Percentiles rank a stretch among this genome's conserved stretches.
Evolutionary conservation across 2,888 invertebrate genomes (phyloP).

Genomic region (Argyra leucocephala): DNA sequence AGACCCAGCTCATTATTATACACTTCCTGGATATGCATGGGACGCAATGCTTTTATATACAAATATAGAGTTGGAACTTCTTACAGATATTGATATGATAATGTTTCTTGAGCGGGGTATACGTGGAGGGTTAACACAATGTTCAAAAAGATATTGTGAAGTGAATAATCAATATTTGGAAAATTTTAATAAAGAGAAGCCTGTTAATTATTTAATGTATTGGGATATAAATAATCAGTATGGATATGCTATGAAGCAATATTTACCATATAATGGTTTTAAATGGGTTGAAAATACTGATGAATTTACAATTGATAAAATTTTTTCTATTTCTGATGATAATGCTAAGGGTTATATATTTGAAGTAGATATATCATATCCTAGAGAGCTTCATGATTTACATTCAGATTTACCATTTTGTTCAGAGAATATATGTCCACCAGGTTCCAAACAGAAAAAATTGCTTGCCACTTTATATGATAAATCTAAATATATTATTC

Average conservation of each 20-base stretch:
- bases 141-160: background rate
- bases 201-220: background rate
- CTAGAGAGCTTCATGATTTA: constrained; percentile 25
- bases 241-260: constrained; percentile 14
- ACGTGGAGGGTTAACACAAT: constrained; percentile 5
- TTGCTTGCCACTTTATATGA: too few species aligned
- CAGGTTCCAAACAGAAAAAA: too few species aligned
- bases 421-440: constrained; percentile 21
- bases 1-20: constrained; percentile 16
- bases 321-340: background rate
- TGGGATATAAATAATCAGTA: constrained; percentile 11
- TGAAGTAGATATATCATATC: constrained; percentile 9
- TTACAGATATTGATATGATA: background rate
- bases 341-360: constrained; percentile 27
- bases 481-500: background rate
- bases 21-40: constrained; percentile 12
- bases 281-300: constrained; percentile 10
- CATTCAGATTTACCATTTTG: constrained; percentile 31
- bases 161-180: background rate
- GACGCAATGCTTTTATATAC: constrained; percentile 14
- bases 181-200: background rate
- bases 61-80: constrained; percentile 23
- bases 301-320: constrained; percentile 19
- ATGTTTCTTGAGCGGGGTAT: background rate
- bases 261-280: constrained; percentile 8